Base-by-base conservation (phyloP, 1,140 invertebrate species). In the Caenorhabditis briggsae region DNA sequence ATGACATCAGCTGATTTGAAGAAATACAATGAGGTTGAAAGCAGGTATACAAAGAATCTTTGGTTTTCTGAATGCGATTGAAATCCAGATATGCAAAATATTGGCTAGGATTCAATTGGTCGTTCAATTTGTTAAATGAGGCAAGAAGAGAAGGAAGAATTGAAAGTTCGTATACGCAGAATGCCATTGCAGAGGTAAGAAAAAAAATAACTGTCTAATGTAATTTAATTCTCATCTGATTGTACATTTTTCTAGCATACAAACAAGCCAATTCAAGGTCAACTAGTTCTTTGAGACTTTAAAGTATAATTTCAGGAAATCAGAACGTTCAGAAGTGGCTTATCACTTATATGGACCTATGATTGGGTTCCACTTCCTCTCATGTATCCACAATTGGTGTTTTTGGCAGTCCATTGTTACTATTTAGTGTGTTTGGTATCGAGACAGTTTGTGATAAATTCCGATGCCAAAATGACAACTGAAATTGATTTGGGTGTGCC, bases 361-460 rank as follows among this genome's bases (percentile, higher is more conserved):
- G 86, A 87, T 56, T 87, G 86, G 86, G 86, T 87, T 12, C 86
- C 86, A 18, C 78, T 87, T 74, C 86, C 86, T 2, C 56, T 87
- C 3, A 87, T 87, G 86, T 87, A 87, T 53, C 86, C 86, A 9
- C 86, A 87, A 46, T 33, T 87, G 11, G 82, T 87, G 11, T 82
- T 82, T n/a, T 33, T 87, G 16, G 86, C 86, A 18, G 59, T 87
- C 25, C 86, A 87, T 53, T 82, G 74, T 58, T 87, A 87, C 43
- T 87, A 82, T 64, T 33, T 83, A 16, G 78, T 87, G 8, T 58
- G 55, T n/a, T 33, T 87, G 18, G n/a, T 87, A 14, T 48, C 78
- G 0, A 56, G 86, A 53, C 86, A 87, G 55, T 87, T 87, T 46
- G 78, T 87, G 3, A 82, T 82, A 6, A 58, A 56, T 7, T 70